Percentiles rank a stretch among this genome's conserved stretches.
These are phyloP conservation scores for Diachasma alloeum DNA, from an alignment of 1,140 invertebrate genomes.

Conservation along the genomic window DNA sequence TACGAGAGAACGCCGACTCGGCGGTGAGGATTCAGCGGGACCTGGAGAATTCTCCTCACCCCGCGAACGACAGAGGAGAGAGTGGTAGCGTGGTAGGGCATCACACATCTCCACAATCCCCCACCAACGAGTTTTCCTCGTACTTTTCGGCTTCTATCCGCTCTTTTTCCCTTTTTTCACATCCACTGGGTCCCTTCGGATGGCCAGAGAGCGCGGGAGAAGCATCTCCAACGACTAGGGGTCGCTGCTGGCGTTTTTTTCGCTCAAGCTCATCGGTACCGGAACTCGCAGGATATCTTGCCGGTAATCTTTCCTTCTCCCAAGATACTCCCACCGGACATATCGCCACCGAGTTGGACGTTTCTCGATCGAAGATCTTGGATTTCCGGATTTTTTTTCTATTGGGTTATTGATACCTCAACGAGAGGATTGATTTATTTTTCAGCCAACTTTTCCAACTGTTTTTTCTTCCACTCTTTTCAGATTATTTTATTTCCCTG, in stretches of 20 bases:
- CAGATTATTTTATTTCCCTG: not conserved
- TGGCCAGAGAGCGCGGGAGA: not conserved
- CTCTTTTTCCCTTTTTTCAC: not conserved
- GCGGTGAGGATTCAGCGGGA: not conserved
- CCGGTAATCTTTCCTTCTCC: slow-evolving; percentile 56
- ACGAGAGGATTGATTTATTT: no score
- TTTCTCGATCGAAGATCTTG: slow-evolving; percentile 53
- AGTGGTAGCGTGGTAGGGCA: not conserved
- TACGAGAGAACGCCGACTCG: not conserved
- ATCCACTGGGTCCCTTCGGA: not conserved
- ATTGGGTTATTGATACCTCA: not conserved
- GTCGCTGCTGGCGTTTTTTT: not conserved
- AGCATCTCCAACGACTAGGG: not conserved
- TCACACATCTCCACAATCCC: not conserved
- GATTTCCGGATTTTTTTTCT: slow-evolving; percentile 54
- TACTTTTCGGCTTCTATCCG: not conserved
- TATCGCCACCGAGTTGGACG: slow-evolving; percentile 42
- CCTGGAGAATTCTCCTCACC: not conserved
- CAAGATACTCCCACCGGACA: slow-evolving; percentile 33
- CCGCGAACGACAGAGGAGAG: not conserved
- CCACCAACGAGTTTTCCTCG: not conserved
- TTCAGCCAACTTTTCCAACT: no score
- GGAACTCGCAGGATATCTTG: slow-evolving; percentile 60
- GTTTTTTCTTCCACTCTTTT: not conserved
- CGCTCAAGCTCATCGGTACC: not conserved